Evolutionary conservation across 2,113 vertebrate species (phyloP).

Genomic region (Corythornis cristatus): DNA sequence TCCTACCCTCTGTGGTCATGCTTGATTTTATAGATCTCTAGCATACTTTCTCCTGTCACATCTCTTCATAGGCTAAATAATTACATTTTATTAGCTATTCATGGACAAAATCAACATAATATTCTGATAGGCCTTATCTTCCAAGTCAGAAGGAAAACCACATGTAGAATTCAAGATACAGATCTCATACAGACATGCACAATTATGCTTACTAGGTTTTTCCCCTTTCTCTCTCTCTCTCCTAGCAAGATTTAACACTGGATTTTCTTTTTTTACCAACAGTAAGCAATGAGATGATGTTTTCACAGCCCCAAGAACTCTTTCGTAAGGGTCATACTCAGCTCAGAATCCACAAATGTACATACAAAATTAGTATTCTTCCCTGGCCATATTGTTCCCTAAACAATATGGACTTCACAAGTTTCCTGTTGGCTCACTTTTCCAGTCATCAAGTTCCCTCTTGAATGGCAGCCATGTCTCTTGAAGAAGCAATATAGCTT

Average conservation of each 20-base stretch:
- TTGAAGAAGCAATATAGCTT: background rate
- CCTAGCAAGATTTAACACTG: background rate
- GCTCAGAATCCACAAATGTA: background rate
- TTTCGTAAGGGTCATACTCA: background rate
- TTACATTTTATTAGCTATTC: background rate
- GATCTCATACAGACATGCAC: background rate
- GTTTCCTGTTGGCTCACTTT: background rate
- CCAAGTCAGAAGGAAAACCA: background rate
- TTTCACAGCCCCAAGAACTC: background rate
- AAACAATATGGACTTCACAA: background rate
- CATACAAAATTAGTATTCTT: background rate
- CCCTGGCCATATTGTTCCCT: background rate
- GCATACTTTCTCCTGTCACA: background rate
- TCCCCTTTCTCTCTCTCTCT: background rate
- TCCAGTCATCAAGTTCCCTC: background rate
- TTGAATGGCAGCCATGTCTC: background rate
- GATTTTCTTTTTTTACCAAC: background rate
- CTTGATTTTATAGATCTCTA: background rate
- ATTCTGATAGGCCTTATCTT: background rate
- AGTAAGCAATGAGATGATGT: background rate
- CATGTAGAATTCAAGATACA: background rate
- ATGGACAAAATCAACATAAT: background rate
- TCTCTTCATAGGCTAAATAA: background rate
- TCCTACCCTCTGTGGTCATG: background rate
- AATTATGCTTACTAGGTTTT: background rate